Conservation (phyloP, 2,888 invertebrate species). For the Nomada hirtipes region DNA sequence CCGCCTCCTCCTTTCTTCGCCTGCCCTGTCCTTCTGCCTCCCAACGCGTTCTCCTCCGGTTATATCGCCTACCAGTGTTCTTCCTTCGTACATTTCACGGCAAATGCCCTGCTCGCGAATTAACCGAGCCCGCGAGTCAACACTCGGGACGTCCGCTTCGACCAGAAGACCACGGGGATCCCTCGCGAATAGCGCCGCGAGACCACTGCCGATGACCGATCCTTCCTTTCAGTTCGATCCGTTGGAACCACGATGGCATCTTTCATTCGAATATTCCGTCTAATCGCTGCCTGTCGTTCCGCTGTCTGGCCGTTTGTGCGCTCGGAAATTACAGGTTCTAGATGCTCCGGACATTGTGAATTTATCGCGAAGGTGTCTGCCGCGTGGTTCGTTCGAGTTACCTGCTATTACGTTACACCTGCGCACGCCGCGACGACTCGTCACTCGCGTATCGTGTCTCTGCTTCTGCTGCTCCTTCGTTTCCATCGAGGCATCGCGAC, state of each 20-base stretch:
- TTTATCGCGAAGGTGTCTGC: slow-evolving; percentile 43
- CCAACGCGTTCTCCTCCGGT: not conserved
- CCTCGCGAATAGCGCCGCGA: not conserved
- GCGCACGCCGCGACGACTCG: slow-evolving; percentile 32
- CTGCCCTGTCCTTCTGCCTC: slow-evolving; percentile 35
- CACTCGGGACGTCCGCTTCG: no score
- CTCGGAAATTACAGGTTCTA: slow-evolving; percentile 44
- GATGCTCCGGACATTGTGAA: slow-evolving; percentile 27
- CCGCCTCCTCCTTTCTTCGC: slow-evolving; percentile 55
- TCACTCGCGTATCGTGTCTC: not conserved
- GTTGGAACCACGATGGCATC: slow-evolving; percentile 14
- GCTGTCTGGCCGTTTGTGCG: not conserved
- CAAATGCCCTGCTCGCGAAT: not conserved
- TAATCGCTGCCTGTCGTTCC: slow-evolving; percentile 50
- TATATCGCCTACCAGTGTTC: not conserved
- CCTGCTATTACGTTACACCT: slow-evolving; percentile 47
- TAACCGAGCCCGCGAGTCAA: not conserved
- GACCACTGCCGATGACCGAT: not conserved
- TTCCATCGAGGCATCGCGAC: not conserved
- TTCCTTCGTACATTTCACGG: slow-evolving; percentile 17
- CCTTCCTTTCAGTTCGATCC: not conserved
- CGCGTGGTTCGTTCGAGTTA: slow-evolving; percentile 6
- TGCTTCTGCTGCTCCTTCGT: not conserved
- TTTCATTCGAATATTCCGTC: slow-evolving; percentile 13
- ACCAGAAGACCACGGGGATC: not conserved